Percentiles rank a stretch among this genome's conserved stretches.
phyloP scores from a whole-genome alignment of 2,888 invertebrate species.

The Hylaea fasciaria region DNA sequence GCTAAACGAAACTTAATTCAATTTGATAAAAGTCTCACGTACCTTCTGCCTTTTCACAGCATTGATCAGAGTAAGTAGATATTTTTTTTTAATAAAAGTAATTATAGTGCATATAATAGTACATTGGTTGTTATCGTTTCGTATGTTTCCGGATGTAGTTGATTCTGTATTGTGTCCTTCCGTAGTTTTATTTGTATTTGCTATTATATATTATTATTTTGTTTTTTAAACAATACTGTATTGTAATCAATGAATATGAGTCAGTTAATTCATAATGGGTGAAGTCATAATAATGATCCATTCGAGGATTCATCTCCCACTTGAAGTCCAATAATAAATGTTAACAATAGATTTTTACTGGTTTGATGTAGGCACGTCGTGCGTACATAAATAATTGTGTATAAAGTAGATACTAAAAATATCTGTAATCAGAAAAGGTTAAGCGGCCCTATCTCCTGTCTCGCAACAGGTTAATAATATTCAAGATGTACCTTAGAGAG shows the following conservation, averaged over 20 bases:
- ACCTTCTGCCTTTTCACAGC: constrained; percentile 28
- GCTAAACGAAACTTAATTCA: constrained; percentile 20
- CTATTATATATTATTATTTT: background rate
- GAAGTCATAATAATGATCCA: constrained; percentile 8
- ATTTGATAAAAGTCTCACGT: constrained; percentile 28
- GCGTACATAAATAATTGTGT: background rate
- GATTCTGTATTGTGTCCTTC: constrained; percentile 1
- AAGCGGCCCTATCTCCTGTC: constrained; percentile 41
- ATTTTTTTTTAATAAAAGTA: constrained; percentile 1
- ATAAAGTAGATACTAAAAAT: constrained; percentile 8
- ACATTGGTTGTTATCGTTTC: background rate
- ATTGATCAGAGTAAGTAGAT: too few species aligned
- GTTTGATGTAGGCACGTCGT: background rate
- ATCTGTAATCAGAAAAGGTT: constrained; percentile 47
- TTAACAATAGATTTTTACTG: background rate
- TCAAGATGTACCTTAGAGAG: background rate
- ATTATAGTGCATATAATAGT: constrained; percentile 2
- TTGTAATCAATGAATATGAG: background rate
- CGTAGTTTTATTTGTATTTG: background rate
- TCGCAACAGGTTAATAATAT: constrained; percentile 29
- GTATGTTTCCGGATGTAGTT: constrained; percentile 4
- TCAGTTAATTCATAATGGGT: constrained; percentile 1
- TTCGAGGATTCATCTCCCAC: constrained; percentile 9
- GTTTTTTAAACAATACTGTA: background rate
- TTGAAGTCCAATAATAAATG: constrained; percentile 6